A percentile compares a stretch with the other conserved stretches of the same genome.
Conservation (phyloP, 2,113 vertebrate species). For the Melanocharis versteri region DNA sequence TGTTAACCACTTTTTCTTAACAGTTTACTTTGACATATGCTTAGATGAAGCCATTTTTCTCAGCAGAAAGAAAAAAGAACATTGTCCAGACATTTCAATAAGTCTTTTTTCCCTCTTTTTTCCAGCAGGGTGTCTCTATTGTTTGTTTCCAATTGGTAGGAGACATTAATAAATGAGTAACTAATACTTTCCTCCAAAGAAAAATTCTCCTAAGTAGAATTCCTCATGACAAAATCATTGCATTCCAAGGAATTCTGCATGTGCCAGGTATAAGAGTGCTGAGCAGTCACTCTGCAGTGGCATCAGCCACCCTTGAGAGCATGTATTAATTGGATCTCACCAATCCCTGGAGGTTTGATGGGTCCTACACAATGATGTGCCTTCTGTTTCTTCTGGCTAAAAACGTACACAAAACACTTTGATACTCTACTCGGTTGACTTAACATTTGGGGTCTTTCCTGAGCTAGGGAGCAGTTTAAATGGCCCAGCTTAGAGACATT, state of each 20-base stretch:
- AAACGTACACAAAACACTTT: background rate
- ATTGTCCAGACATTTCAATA: background rate
- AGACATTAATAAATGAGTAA: background rate
- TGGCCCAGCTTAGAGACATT: background rate
- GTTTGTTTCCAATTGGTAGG: background rate
- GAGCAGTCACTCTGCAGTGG: background rate
- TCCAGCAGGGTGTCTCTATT: background rate
- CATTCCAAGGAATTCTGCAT: background rate
- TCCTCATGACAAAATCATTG: background rate
- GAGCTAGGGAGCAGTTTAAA: background rate
- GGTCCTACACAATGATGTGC: background rate
- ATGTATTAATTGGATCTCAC: background rate
- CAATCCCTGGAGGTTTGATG: background rate
- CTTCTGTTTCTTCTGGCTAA: background rate
- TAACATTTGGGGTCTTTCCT: background rate
- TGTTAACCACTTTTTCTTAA: background rate
- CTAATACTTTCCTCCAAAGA: background rate
- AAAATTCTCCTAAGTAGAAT: background rate
- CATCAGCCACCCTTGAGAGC: background rate
- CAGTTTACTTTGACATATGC: background rate
- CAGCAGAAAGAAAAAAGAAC: background rate
- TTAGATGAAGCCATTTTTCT: background rate
- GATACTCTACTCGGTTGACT: fast-evolving
- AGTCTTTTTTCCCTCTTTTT: fast-evolving
- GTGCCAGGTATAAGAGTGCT: background rate